Conservation (phyloP, 1,140 invertebrate species). For the Psix sp. region DNA sequence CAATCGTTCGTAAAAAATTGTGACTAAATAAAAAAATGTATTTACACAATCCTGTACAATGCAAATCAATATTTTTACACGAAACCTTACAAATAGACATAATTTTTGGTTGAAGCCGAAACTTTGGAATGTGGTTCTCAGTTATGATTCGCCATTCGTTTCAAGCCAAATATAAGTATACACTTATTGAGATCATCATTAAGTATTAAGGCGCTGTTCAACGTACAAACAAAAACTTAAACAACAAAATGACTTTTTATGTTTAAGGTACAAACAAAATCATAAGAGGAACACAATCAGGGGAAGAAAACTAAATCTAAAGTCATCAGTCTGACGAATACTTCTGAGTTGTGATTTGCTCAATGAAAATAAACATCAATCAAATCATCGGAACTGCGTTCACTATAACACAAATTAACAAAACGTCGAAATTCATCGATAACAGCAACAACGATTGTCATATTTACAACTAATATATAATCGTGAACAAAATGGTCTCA, state of each 20-base stretch:
- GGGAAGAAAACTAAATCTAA: slow-evolving; percentile 6
- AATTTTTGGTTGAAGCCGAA: slow-evolving; percentile 39
- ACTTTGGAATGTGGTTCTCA: slow-evolving; percentile 32
- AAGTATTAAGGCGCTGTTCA: slow-evolving; percentile 19
- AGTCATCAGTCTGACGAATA: slow-evolving; percentile 38
- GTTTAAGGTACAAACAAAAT: slow-evolving; percentile 23
- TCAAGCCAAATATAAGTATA: slow-evolving; percentile 6
- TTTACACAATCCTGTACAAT: slow-evolving; percentile 38
- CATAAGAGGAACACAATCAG: not conserved
- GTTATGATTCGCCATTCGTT: not conserved
- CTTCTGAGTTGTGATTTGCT: slow-evolving; percentile 40
- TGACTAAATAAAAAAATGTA: slow-evolving; percentile 30
- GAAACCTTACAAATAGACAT: slow-evolving; percentile 19
- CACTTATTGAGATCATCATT: slow-evolving; percentile 28
- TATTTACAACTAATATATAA: slow-evolving; percentile 17
- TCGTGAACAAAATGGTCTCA: slow-evolving; percentile 2
- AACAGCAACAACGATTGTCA: slow-evolving; percentile 23
- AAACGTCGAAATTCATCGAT: slow-evolving; percentile 10
- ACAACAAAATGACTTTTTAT: slow-evolving; percentile 13
- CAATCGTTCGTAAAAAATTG: slow-evolving; percentile 25
- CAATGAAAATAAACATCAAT: slow-evolving; percentile 17
- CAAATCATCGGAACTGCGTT: slow-evolving; percentile 10
- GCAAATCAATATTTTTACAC: slow-evolving; percentile 37
- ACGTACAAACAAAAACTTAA: slow-evolving; percentile 35
- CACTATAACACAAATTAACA: slow-evolving; percentile 17